phyloP scores from a whole-genome alignment of 2,113 vertebrate genomes.

The Lepus timidus region DNA sequence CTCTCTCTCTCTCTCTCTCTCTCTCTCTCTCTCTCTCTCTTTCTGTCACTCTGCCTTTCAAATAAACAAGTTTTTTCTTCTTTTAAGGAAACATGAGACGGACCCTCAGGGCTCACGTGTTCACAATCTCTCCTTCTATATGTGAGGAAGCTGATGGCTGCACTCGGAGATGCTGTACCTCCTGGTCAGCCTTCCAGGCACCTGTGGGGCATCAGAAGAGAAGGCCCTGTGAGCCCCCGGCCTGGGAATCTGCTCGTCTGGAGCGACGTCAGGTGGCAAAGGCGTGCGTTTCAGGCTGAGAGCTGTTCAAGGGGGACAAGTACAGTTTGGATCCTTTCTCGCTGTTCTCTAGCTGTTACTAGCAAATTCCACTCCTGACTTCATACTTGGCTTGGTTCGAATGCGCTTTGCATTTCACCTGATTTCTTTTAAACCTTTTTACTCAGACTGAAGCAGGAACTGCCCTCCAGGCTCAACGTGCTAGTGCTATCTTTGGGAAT shows the following conservation, averaged over 20 bases:
- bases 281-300: neutral
- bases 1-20: no score
- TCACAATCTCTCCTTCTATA: neutral
- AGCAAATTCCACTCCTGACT: neutral
- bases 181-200: neutral
- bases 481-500: neutral
- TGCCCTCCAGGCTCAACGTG: neutral
- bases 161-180: neutral
- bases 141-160: neutral
- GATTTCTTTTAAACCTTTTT: neutral
- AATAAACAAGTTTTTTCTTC: no score
- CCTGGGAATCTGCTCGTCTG: neutral
- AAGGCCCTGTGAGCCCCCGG: neutral
- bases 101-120: neutral
- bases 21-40: no score
- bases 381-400: neutral
- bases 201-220: neutral
- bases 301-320: slow-evolving; percentile 6
- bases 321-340: neutral
- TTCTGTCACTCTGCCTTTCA: no score
- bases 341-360: neutral
- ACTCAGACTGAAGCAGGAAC: neutral
- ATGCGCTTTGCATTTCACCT: neutral
- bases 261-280: neutral
- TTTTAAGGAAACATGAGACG: neutral